Evolutionary conservation across 2,113 vertebrate species (phyloP).

Genomic region (Salminus brasiliensis): DNA sequence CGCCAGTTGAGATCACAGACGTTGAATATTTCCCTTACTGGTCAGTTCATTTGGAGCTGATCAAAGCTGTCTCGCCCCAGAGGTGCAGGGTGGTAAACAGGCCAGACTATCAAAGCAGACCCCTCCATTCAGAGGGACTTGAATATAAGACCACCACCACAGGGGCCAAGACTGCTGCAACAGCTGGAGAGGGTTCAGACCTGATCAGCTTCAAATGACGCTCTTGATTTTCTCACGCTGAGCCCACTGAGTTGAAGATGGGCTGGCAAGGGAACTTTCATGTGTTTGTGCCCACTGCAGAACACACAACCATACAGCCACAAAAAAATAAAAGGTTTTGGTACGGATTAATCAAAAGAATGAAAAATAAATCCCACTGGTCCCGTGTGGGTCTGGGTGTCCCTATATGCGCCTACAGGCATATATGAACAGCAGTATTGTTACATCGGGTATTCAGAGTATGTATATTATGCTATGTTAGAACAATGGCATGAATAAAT

Average conservation of each 20-base stretch:
- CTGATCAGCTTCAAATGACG: conserved; percentile 35
- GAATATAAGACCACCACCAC: conserved; percentile 69
- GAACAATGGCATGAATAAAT: conserved; percentile 48
- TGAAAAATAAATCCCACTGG: conserved; percentile 1
- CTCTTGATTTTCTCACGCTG: conserved; percentile 17
- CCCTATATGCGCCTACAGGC: background rate
- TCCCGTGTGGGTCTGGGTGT: conserved; percentile 4
- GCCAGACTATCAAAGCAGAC: conserved; percentile 75
- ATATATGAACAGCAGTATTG: conserved; percentile 38
- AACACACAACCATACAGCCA: conserved; percentile 2
- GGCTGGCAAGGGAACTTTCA: conserved; percentile 4
- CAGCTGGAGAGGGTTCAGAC: conserved; percentile 60
- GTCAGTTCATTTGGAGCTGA: conserved; percentile 75
- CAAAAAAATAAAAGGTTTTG: background rate
- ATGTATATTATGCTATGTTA: conserved; percentile 17
- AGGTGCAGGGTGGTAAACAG: conserved; percentile 74
- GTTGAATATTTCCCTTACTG: conserved; percentile 79
- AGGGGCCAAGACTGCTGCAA: conserved; percentile 43
- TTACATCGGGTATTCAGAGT: conserved; percentile 2
- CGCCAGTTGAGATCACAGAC: conserved; percentile 49
- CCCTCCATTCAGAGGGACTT: conserved; percentile 72
- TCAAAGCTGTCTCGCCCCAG: conserved; percentile 69
- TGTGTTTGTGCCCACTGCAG: background rate
- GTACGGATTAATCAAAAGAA: no score
- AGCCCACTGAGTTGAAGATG: conserved; percentile 13